phyloP scores from a whole-genome alignment of 2,888 invertebrate genomes.

The Conistra vaccinii region DNA sequence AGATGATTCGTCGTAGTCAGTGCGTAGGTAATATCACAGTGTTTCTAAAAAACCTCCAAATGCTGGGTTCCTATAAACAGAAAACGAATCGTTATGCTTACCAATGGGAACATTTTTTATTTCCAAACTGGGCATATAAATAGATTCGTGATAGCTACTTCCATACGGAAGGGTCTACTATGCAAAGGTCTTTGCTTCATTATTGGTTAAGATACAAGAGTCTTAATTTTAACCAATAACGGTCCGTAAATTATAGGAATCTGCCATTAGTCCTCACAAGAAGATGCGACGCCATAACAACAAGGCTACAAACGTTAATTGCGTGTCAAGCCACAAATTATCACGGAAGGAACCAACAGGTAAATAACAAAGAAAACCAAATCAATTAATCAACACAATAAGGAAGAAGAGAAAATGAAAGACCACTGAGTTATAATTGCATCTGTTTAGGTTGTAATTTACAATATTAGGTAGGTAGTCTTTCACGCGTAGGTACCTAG shows the following conservation, averaged over 20 bases:
- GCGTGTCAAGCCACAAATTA: neutral
- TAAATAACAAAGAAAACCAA: constrained; percentile 27
- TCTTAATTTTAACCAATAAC: no score
- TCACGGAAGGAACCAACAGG: constrained; percentile 4
- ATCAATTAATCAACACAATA: constrained; percentile 28
- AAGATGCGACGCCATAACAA: neutral
- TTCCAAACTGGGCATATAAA: no score
- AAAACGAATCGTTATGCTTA: no score
- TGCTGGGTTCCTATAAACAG: no score
- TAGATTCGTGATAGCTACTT: no score
- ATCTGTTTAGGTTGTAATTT: constrained; percentile 3
- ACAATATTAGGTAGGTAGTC: neutral
- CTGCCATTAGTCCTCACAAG: neutral
- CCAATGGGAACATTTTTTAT: no score
- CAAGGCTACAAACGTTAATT: neutral
- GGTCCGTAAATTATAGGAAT: no score
- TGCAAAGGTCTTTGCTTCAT: no score
- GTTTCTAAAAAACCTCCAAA: no score
- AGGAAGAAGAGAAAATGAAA: constrained; percentile 18
- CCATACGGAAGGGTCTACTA: no score
- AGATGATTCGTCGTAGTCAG: neutral
- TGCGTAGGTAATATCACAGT: neutral
- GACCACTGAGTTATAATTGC: constrained; percentile 25
- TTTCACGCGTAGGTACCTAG: no score
- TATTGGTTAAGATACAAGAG: no score